phyloP scores from a whole-genome alignment of 2,888 invertebrate species.

The Isoperla grammatica region DNA sequence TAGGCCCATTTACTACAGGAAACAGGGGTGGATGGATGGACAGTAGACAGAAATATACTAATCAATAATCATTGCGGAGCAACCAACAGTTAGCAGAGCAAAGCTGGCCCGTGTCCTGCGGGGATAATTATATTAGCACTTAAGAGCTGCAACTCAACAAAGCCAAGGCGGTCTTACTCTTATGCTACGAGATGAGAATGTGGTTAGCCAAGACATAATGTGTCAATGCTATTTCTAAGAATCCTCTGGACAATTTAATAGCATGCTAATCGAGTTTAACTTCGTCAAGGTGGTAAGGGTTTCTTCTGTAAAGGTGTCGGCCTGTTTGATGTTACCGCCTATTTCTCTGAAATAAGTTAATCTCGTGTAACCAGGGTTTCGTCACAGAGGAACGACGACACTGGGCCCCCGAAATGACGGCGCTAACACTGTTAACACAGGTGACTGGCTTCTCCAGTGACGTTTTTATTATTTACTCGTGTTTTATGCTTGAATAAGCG shows the following conservation, averaged over 20 bases:
- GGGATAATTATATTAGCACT: not conserved
- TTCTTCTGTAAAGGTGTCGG: constrained; percentile 17
- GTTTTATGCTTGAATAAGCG: constrained; percentile 1
- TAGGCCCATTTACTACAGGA: too few species aligned
- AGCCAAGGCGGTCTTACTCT: constrained; percentile 1
- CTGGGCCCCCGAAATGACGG: not conserved
- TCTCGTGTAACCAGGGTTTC: constrained; percentile 31
- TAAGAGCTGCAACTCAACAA: not conserved
- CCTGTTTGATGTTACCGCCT: constrained; percentile 18
- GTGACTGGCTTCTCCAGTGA: constrained; percentile 8
- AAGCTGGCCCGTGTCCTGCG: not conserved
- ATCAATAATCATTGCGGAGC: too few species aligned
- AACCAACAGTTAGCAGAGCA: too few species aligned
- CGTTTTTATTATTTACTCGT: constrained; percentile 16
- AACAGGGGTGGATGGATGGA: too few species aligned
- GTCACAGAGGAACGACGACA: constrained; percentile 21
- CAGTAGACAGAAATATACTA: too few species aligned
- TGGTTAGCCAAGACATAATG: constrained; percentile 10
- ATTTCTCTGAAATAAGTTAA: constrained; percentile 28
- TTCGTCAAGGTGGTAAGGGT: constrained; percentile 23
- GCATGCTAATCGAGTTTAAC: constrained; percentile 23
- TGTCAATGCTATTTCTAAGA: constrained; percentile 15
- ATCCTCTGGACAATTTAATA: constrained; percentile 13
- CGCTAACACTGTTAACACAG: not conserved
- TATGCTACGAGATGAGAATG: constrained; percentile 4